A percentile compares a stretch with the other conserved stretches of the same genome.
Evolutionary conservation across 2,888 invertebrate genomes (phyloP).

Genomic region (Octodonta nipae): DNA sequence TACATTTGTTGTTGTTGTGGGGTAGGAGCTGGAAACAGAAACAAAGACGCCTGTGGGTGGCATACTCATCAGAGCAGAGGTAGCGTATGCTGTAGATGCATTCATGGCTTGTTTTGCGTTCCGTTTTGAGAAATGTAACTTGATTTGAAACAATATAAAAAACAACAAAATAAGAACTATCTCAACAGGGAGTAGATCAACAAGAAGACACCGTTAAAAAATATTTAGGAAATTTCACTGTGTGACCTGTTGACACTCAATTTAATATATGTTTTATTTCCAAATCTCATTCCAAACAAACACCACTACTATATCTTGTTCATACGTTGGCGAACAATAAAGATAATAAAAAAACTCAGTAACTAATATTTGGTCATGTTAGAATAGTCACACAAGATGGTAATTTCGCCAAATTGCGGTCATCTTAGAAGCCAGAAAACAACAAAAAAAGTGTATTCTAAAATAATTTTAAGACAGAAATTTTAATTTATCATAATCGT

Average conservation of each 20-base stretch:
- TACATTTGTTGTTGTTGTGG: too few species aligned
- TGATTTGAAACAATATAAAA: slow-evolving; percentile 12
- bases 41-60: slow-evolving; percentile 32
- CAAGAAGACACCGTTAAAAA: slow-evolving; percentile 19
- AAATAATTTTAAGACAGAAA: too few species aligned
- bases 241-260: slow-evolving; percentile 9
- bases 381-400: slow-evolving; percentile 29
- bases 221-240: slow-evolving; percentile 9
- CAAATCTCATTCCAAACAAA: slow-evolving; percentile 36
- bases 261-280: slow-evolving; percentile 8
- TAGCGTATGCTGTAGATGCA: slow-evolving; percentile 35
- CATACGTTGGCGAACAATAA: slow-evolving; percentile 63
- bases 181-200: slow-evolving; percentile 20
- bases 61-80: slow-evolving; percentile 40
- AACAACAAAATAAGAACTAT: slow-evolving; percentile 13
- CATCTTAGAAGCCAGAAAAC: too few species aligned
- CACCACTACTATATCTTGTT: slow-evolving; percentile 40
- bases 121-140: slow-evolving; percentile 53
- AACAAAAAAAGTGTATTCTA: too few species aligned
- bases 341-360: slow-evolving; percentile 62
- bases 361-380: slow-evolving; percentile 81
- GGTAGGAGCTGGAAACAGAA: slow-evolving; percentile 30
- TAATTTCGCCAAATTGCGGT: too few species aligned
- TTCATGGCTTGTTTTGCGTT: slow-evolving; percentile 47
- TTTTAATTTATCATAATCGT: too few species aligned